Evolutionary conservation across 23 tunicate species (phyloP).

Genomic region (Halocynthia roretzi): DNA sequence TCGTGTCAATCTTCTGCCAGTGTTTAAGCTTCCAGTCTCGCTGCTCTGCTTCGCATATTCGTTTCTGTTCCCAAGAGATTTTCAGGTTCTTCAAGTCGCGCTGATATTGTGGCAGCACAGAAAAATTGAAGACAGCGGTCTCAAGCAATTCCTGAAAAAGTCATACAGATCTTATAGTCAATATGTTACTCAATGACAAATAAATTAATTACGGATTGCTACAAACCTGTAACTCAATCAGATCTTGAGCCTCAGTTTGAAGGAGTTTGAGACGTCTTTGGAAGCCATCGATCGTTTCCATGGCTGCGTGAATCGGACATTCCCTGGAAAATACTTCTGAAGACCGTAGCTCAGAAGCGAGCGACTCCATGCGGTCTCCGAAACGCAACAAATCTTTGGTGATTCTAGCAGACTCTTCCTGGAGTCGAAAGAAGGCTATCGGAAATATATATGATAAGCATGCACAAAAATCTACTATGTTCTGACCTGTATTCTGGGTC

Average conservation of each 20-base stretch:
- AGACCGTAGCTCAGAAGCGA: constrained; percentile 65
- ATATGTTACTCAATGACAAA: not conserved
- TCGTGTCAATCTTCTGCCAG: constrained; percentile 90
- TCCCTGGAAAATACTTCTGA: constrained; percentile 82
- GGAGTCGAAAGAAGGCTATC: not conserved
- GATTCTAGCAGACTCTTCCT: constrained; percentile 91
- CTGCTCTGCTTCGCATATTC: constrained; percentile 79
- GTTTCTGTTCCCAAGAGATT: constrained; percentile 77
- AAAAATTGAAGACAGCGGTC: constrained; percentile 76
- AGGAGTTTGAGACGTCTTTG: constrained; percentile 33
- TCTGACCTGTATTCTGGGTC: constrained; percentile 82
- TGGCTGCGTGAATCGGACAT: constrained; percentile 61
- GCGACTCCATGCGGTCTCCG: constrained; percentile 59
- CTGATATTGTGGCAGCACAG: constrained; percentile 65
- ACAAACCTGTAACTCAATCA: constrained; percentile 75
- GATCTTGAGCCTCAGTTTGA: constrained; percentile 87
- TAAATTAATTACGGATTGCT: not conserved
- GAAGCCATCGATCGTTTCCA: constrained; percentile 55
- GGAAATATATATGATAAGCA: not conserved
- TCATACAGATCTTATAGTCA: not conserved
- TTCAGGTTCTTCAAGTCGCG: constrained; percentile 77
- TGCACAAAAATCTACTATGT: not conserved
- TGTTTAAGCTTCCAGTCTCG: constrained; percentile 81
- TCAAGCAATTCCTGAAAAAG: constrained; percentile 65
- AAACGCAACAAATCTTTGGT: constrained; percentile 86